Evolutionary conservation across 2,113 vertebrate genomes (phyloP), one percentile per base, ranked within the genome.

Genomic region (Heterocephalus glaber): DNA sequence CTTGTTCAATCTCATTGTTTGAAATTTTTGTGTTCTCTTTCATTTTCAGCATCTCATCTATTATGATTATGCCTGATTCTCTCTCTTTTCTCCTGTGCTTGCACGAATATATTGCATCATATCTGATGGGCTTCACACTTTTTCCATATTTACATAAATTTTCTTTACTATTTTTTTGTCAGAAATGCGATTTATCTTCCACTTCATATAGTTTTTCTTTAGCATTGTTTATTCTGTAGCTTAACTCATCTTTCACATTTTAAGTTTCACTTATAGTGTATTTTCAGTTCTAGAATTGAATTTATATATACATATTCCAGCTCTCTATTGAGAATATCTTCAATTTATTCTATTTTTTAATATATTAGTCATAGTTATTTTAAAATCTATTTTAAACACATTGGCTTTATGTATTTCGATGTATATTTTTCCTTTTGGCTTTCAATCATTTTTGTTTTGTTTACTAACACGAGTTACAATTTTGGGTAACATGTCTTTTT

Each of bases 401-500:
- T 41, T 93, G 3, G 4, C 66, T 94, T 77, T 44, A 88, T 90
- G 35, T 90, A 35, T 66, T 85, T 81, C 41, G 60, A 65, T 86
- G 4, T 82, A 44, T 65, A 35, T 79, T 79, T 92, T 91, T n/a
- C 33, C 41, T 58, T 24, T 96, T 89, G 41, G 33, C 6, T 60
- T 94, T 88, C 76, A 22, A 19, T 90, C 14, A 72, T 74, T 94
- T 92, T 72, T 88, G 61, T 72, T 68, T 85, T 79, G 70, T 79
- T 85, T 90, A 70, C 56, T 77, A 0, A 90, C 60, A 65, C 77
- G 9, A 89, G 14, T 63, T 88, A 77, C 4, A 77, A 92, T 54
- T 70, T 86, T 24, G n/a, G 8, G 26, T 90, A 61, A 90, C 85
- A 94, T 96, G 81, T 35, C 44, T 72, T 65, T 86, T 89, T 88